Percentiles rank a stretch among this genome's conserved stretches.
Conservation (phyloP, 2,888 invertebrate genomes). For the Xylophagus ater region DNA sequence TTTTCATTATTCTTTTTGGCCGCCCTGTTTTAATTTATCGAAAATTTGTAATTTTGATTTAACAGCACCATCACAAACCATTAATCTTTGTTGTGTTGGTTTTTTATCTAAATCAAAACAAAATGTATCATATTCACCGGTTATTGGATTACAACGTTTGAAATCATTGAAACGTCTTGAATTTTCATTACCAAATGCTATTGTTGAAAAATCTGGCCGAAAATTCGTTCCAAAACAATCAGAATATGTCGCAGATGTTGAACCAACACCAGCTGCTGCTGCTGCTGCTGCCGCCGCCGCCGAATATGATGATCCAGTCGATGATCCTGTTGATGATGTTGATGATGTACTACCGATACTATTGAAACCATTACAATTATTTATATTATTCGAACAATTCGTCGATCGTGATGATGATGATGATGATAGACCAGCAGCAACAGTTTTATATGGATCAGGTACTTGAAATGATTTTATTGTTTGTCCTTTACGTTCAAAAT, state of each 20-base stretch:
- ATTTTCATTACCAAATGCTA: conserved; percentile 20
- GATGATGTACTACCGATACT: conserved; percentile 16
- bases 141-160: conserved; percentile 27
- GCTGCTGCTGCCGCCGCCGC: conserved; percentile 15
- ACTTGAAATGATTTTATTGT: conserved; percentile 42
- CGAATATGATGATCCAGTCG: conserved; percentile 4
- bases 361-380: conserved; percentile 23
- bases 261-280: conserved; percentile 24
- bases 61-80: conserved; percentile 78
- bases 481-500: conserved; percentile 70
- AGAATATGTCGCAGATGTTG: conserved; percentile 6
- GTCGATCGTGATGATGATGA: conserved; percentile 11
- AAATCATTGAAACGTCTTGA: conserved; percentile 31
- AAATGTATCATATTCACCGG: conserved; percentile 31
- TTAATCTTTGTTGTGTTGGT: conserved; percentile 51
- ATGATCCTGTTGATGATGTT: conserved; percentile 10
- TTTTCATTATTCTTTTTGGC: conserved; percentile 15
- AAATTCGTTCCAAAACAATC: conserved; percentile 11
- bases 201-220: conserved; percentile 5
- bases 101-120: conserved; percentile 39
- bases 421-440: too few relatives aligned
- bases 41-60: conserved; percentile 75
- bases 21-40: conserved; percentile 51
- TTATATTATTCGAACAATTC: neutral
- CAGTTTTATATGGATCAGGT: conserved; percentile 28